phyloP scores from a whole-genome alignment of 2,113 vertebrate genomes.

The Irena cyanogastra region DNA sequence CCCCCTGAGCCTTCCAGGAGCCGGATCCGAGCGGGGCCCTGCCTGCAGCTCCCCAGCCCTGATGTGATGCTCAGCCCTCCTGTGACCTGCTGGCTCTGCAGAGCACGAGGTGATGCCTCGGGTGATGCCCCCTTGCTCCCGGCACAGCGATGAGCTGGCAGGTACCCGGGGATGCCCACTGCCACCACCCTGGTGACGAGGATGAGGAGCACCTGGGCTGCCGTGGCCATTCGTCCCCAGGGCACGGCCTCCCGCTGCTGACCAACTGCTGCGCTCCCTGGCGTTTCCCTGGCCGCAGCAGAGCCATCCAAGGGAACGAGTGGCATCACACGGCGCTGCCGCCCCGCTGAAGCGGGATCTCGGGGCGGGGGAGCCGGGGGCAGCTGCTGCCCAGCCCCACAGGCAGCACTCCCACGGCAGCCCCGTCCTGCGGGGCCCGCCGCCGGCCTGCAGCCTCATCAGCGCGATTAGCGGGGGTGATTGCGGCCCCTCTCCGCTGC shows the following conservation, averaged over 20 bases:
- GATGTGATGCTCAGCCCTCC: rapidly evolving
- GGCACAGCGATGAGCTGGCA: rapidly evolving
- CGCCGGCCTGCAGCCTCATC: background rate
- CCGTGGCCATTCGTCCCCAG: rapidly evolving
- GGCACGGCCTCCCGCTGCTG: background rate
- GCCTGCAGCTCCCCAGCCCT: background rate
- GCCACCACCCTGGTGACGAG: rapidly evolving
- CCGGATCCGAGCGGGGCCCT: background rate
- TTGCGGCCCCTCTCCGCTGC: background rate
- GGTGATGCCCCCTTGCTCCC: rapidly evolving
- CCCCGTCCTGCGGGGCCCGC: background rate
- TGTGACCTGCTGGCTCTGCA: rapidly evolving
- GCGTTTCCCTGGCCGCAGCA: background rate
- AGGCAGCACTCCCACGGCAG: background rate
- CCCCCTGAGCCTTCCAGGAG: background rate
- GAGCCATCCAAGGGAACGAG: background rate
- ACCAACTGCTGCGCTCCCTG: rapidly evolving
- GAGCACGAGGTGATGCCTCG: rapidly evolving
- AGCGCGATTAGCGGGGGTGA: background rate
- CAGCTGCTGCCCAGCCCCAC: background rate
- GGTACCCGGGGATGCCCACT: background rate
- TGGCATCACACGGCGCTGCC: background rate
- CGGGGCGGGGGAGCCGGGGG: rapidly evolving
- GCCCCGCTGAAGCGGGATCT: rapidly evolving
- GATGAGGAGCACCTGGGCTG: background rate